These are phyloP conservation scores for Prionailurus viverrinus DNA, from an alignment of 2,113 vertebrate species.

Conservation along the genomic window DNA sequence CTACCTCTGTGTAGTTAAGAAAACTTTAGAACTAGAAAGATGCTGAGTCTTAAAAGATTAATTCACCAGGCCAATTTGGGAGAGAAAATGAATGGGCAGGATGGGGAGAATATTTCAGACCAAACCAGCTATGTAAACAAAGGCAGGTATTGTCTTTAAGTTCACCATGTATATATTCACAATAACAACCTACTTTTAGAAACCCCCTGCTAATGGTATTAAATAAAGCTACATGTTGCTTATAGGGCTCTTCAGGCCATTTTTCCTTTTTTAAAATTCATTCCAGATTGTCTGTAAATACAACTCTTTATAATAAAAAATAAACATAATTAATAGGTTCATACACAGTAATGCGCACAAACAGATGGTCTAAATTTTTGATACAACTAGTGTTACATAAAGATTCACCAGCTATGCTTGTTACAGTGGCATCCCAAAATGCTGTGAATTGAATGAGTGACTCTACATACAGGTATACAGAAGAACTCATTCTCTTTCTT, in stretches of 20 bases:
- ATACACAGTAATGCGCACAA: not conserved
- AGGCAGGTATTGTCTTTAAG: slow-evolving; percentile 21
- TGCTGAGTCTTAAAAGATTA: slow-evolving; percentile 35
- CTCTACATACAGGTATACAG: not conserved
- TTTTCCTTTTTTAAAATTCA: not conserved
- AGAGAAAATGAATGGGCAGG: not conserved
- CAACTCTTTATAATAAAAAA: slow-evolving; percentile 35
- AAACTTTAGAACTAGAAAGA: not conserved
- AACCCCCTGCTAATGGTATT: not conserved
- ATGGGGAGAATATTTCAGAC: not conserved
- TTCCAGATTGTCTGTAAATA: slow-evolving; percentile 46
- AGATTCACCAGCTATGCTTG: not conserved
- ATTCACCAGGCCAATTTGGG: not conserved
- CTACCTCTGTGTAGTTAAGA: not conserved
- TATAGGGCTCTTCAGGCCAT: not conserved
- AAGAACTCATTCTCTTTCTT: slow-evolving; percentile 25
- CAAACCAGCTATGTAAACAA: slow-evolving; percentile 3
- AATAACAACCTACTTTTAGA: not conserved
- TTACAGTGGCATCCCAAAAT: slow-evolving; percentile 19
- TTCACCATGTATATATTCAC: not conserved
- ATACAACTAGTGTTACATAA: not conserved
- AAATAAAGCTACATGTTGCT: slow-evolving; percentile 4
- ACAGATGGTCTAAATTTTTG: slow-evolving; percentile 16
- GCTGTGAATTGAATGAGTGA: slow-evolving; percentile 22
- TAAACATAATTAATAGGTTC: not conserved